A percentile compares a stretch with the other conserved stretches of the same genome.
Conservation (phyloP, 2,888 invertebrate species). For the Helicoverpa assulta region DNA sequence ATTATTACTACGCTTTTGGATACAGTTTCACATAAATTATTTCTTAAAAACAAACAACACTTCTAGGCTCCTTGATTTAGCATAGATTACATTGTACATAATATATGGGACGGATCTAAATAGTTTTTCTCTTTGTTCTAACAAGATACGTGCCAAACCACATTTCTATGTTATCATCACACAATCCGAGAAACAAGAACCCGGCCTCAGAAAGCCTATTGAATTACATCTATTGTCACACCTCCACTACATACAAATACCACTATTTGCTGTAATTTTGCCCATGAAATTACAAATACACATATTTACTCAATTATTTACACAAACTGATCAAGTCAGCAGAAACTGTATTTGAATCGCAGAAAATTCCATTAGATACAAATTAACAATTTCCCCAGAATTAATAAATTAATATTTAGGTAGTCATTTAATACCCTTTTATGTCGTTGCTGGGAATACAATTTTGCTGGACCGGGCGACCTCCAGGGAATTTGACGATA, state of each 20-base stretch:
- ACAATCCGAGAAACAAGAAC: constrained; percentile 6
- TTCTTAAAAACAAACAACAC: too few species aligned
- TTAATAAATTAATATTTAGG: background rate
- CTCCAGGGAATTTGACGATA: constrained; percentile 25
- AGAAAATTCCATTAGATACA: background rate
- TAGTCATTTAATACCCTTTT: constrained; percentile 7
- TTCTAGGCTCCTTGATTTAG: too few species aligned
- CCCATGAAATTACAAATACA: background rate
- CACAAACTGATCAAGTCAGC: background rate
- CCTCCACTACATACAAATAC: background rate
- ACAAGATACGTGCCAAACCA: background rate
- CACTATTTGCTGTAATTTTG: background rate
- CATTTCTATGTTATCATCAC: constrained; percentile 4
- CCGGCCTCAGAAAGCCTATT: background rate
- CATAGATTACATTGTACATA: background rate
- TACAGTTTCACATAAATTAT: too few species aligned
- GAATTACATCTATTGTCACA: constrained; percentile 12
- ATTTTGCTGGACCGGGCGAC: constrained; percentile 9
- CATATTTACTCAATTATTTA: background rate
- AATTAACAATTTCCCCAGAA: background rate
- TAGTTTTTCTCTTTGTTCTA: background rate
- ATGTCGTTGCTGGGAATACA: constrained; percentile 12
- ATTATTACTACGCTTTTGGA: too few species aligned
- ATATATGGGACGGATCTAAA: background rate
- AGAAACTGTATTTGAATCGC: background rate